Conservation (phyloP, 2,113 vertebrate species). For the Nettapus auritus region DNA sequence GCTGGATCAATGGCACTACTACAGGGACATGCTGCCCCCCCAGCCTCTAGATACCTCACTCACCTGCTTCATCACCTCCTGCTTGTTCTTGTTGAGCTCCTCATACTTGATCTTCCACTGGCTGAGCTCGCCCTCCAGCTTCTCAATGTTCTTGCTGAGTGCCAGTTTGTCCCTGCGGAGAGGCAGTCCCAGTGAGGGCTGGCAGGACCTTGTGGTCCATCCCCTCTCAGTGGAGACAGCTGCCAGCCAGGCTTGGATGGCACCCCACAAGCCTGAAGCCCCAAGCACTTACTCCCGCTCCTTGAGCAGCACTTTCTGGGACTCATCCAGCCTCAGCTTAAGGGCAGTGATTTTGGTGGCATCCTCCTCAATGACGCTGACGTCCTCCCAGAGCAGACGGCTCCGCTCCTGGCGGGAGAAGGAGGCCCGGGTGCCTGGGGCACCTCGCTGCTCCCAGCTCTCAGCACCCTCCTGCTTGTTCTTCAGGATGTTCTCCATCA, state of each 20-base stretch:
- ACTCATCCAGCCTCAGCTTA: constrained; percentile 94
- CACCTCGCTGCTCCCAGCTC: constrained; percentile 81
- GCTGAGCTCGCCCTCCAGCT: constrained; percentile 91
- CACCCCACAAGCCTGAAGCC: accelerated
- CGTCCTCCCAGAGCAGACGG: constrained; percentile 90
- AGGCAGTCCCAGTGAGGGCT: background rate
- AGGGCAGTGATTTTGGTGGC: constrained; percentile 89
- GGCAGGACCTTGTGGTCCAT: accelerated
- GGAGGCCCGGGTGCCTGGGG: constrained; percentile 69
- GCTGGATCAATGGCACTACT: background rate
- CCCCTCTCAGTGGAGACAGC: accelerated
- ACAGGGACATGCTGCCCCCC: background rate
- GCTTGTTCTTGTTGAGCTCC: constrained; percentile 94
- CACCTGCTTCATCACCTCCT: constrained; percentile 95
- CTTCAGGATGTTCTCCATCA: constrained; percentile 83
- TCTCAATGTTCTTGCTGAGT: constrained; percentile 92
- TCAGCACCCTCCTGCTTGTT: constrained; percentile 81
- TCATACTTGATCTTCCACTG: constrained; percentile 98
- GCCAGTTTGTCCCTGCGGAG: constrained; percentile 89
- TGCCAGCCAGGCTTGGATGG: background rate
- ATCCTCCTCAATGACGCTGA: constrained; percentile 84
- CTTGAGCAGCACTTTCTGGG: constrained; percentile 93
- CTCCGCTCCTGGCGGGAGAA: constrained; percentile 87
- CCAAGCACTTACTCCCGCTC: constrained; percentile 85
- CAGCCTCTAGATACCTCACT: background rate